Conservation (phyloP, 2,113 vertebrate species). For the Centropus unirufus region DNA sequence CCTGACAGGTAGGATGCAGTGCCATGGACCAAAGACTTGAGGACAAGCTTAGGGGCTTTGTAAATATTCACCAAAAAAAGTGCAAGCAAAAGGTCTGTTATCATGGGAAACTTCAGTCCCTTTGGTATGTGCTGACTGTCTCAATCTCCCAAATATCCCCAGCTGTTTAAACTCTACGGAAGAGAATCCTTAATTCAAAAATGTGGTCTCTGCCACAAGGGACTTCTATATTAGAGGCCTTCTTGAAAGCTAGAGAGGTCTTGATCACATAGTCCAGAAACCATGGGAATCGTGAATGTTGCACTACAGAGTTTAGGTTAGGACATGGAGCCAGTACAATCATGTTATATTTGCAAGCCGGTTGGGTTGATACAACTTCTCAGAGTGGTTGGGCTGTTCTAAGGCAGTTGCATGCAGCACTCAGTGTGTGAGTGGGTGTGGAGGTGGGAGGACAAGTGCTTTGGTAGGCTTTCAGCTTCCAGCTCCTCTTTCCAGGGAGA, state of each 20-base stretch:
- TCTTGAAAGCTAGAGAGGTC: background rate
- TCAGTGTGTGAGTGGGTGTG: background rate
- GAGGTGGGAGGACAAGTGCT: background rate
- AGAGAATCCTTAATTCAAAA: background rate
- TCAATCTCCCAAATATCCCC: background rate
- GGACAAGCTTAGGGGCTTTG: background rate
- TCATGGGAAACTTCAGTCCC: background rate
- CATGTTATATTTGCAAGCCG: rapidly evolving
- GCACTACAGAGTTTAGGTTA: no score
- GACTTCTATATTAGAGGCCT: background rate
- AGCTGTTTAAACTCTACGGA: background rate
- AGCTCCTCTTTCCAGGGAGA: background rate
- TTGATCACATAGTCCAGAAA: background rate
- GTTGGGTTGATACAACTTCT: background rate
- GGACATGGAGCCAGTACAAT: rapidly evolving
- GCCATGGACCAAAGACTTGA: background rate
- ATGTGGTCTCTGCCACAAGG: background rate
- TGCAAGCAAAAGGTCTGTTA: background rate
- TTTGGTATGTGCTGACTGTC: background rate
- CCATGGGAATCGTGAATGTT: background rate
- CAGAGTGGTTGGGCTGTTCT: background rate
- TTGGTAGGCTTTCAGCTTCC: background rate
- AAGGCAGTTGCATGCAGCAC: background rate
- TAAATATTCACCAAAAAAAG: background rate
- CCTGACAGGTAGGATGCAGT: background rate